These are phyloP conservation scores for Anodontia alba DNA, from an alignment of 2,888 invertebrate genomes.

Conservation along the genomic window DNA sequence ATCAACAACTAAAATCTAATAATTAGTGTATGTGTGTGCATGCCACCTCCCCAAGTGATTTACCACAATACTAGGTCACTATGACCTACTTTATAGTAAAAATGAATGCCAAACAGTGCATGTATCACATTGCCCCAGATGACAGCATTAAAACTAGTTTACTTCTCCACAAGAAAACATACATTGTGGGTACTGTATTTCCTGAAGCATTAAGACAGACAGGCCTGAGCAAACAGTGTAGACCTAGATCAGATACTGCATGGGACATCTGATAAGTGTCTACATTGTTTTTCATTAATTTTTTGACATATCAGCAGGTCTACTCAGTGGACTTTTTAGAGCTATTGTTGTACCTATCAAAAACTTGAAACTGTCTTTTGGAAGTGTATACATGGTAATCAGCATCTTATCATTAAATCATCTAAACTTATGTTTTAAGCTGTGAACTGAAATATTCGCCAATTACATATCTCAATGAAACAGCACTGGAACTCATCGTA, in stretches of 20 bases:
- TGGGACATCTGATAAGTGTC: neutral
- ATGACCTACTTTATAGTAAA: no score
- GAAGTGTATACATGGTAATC: neutral
- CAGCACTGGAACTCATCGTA: neutral
- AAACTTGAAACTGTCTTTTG: neutral
- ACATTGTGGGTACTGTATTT: no score
- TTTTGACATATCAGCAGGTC: neutral
- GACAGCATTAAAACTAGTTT: no score
- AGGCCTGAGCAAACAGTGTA: neutral
- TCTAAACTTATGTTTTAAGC: constrained; percentile 3
- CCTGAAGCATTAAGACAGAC: no score
- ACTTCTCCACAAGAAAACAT: no score
- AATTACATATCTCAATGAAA: constrained; percentile 6
- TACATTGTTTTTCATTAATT: neutral
- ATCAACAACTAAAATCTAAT: no score
- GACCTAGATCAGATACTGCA: neutral
- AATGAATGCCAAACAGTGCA: no score
- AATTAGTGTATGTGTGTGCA: no score
- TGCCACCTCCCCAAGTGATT: no score
- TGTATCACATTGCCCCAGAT: no score
- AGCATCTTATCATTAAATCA: constrained; percentile 9
- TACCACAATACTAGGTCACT: no score
- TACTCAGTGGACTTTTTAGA: neutral
- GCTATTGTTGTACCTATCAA: no score
- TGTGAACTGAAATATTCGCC: constrained; percentile 5